A percentile compares a stretch with the other conserved stretches of the same genome.
Conservation (phyloP, 1,140 invertebrate species). For the Hylaeus anthracinus region DNA sequence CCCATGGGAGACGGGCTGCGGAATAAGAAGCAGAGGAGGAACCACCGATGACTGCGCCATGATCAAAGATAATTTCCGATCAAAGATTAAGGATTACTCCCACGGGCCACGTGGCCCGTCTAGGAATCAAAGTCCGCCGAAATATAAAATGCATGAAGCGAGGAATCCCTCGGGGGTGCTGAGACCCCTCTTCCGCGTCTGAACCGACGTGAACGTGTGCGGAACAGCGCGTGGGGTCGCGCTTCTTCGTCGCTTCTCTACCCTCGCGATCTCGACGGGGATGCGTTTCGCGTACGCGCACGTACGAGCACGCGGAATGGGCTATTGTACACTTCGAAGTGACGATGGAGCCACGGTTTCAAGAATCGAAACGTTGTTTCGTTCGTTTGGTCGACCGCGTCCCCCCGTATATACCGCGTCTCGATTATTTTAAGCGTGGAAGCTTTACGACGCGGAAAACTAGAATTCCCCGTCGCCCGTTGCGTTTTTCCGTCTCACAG, state of each 20-base stretch:
- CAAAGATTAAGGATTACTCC: slow-evolving; percentile 78
- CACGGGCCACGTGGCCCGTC: slow-evolving; percentile 66
- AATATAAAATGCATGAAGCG: slow-evolving; percentile 80
- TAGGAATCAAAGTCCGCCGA: slow-evolving; percentile 76
- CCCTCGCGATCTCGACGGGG: slow-evolving; percentile 6
- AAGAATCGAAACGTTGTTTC: slow-evolving; percentile 5
- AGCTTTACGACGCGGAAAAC: slow-evolving; percentile 12
- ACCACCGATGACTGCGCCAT: slow-evolving; percentile 63
- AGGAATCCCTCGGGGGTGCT: slow-evolving; percentile 67
- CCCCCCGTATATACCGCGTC: not conserved
- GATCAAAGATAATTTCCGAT: slow-evolving; percentile 78
- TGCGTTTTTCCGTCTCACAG: not conserved
- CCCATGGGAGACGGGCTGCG: slow-evolving; percentile 47
- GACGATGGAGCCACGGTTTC: slow-evolving; percentile 3
- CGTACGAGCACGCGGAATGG: slow-evolving; percentile 21
- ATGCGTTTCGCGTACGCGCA: slow-evolving; percentile 33
- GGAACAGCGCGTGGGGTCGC: not conserved
- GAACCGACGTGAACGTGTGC: slow-evolving; percentile 14
- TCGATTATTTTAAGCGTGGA: not conserved
- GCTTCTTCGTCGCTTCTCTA: not conserved
- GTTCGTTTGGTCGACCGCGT: not conserved
- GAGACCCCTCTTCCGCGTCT: not conserved
- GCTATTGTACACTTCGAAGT: slow-evolving; percentile 30
- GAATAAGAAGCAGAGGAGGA: slow-evolving; percentile 53
- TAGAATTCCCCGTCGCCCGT: not conserved